These are phyloP conservation scores for Caranx ignobilis DNA, from an alignment of 2,113 vertebrate species.

Conservation along the genomic window DNA sequence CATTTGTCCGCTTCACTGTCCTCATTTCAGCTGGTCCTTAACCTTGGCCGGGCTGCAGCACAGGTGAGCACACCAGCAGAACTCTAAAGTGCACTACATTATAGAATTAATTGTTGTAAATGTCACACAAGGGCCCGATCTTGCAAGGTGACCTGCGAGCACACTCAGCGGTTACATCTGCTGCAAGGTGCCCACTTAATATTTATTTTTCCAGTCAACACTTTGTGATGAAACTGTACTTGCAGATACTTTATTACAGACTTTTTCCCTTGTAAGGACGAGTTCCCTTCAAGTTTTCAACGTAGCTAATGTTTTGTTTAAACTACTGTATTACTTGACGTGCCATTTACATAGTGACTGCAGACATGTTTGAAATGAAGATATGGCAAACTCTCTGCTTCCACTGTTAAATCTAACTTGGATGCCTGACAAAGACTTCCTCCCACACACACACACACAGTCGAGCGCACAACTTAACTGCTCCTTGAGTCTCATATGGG, in stretches of 20 bases:
- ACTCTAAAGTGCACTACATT: constrained; percentile 10
- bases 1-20: not conserved
- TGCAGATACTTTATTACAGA: not conserved
- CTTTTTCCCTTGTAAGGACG: not conserved
- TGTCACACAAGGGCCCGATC: constrained; percentile 8
- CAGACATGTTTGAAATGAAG: constrained; percentile 29
- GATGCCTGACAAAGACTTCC: constrained; percentile 4
- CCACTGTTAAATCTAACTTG: constrained; percentile 6
- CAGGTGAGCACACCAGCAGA: constrained; percentile 2
- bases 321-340: not conserved
- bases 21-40: constrained; percentile 4
- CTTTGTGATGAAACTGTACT: not conserved
- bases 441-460: constrained; percentile 9
- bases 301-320: not conserved
- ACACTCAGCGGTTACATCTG: not conserved
- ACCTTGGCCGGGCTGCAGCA: not conserved
- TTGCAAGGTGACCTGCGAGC: not conserved
- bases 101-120: constrained; percentile 18
- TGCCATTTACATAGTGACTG: constrained; percentile 20
- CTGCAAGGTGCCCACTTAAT: not conserved
- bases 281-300: not conserved
- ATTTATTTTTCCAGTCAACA: not conserved
- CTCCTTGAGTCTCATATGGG: not conserved
- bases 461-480: not conserved
- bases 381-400: not conserved